Evolutionary conservation across 2,888 invertebrate genomes (phyloP).

Genomic region (Sabatieria punctata): DNA sequence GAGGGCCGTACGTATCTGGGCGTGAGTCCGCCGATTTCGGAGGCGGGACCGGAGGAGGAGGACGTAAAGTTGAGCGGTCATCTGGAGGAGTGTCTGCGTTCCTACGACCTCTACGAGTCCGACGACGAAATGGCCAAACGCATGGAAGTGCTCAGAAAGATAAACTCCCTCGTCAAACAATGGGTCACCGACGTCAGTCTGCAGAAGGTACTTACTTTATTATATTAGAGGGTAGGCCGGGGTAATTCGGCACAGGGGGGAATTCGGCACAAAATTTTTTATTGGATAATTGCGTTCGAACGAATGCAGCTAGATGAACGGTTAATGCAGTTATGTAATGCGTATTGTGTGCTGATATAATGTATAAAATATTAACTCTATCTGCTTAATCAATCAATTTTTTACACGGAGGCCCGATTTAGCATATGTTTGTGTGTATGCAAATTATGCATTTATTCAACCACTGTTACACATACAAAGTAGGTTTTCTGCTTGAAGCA

Average conservation of each 20-base stretch:
- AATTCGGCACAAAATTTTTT: background rate
- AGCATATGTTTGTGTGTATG: too few relatives aligned
- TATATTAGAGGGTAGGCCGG: background rate
- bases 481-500: too few relatives aligned
- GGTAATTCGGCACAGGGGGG: background rate
- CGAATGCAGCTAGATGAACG: too few relatives aligned
- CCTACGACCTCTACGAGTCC: slow-evolving; percentile 21
- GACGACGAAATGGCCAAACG: slow-evolving; percentile 23
- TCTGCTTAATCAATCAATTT: too few relatives aligned
- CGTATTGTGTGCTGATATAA: too few relatives aligned
- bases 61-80: slow-evolving; percentile 18
- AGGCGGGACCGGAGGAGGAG: slow-evolving; percentile 15
- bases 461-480: too few relatives aligned
- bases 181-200: slow-evolving; percentile 83
- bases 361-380: too few relatives aligned
- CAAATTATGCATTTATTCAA: too few relatives aligned
- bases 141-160: slow-evolving; percentile 12
- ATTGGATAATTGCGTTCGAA: too few relatives aligned
- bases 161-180: slow-evolving; percentile 66
- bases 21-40: slow-evolving; percentile 14
- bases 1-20: too few relatives aligned
- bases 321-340: too few relatives aligned
- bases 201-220: slow-evolving; percentile 37
- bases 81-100: slow-evolving; percentile 14
- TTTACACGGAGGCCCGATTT: too few relatives aligned